A percentile compares a stretch with the other conserved stretches of the same genome.
Conservation (phyloP, 2,888 invertebrate species). For the Galerucella nymphaeae region DNA sequence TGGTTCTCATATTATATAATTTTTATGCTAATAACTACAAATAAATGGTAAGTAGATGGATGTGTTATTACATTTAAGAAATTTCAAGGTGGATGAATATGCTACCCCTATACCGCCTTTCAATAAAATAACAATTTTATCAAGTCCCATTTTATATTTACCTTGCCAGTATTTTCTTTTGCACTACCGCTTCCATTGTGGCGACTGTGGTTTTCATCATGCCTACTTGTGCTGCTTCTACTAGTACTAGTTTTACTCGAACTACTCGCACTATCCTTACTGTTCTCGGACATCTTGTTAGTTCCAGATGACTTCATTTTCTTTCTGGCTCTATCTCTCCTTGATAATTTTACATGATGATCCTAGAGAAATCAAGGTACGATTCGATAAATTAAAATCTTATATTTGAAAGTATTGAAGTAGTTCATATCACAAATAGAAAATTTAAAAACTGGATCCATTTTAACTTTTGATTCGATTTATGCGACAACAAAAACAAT, state of each 20-base stretch:
- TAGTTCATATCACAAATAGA: neutral
- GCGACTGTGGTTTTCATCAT: conserved; percentile 8
- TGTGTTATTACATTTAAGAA: too few species aligned
- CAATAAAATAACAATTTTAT: neutral
- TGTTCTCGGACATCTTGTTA: conserved; percentile 11
- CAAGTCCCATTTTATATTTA: neutral
- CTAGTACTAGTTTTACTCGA: conserved; percentile 26
- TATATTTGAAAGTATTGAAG: neutral
- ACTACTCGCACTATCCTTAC: conserved; percentile 22
- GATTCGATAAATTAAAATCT: neutral
- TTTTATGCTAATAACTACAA: too few species aligned
- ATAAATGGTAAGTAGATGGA: too few species aligned
- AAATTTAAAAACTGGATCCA: too few species aligned
- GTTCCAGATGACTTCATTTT: neutral
- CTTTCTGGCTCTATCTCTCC: neutral
- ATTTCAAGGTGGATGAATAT: too few species aligned
- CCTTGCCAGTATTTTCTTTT: conserved; percentile 26
- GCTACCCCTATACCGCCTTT: too few species aligned
- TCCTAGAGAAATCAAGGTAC: neutral
- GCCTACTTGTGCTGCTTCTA: conserved; percentile 20
- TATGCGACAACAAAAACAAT: too few species aligned
- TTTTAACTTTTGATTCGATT: too few species aligned
- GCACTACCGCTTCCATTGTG: conserved; percentile 12
- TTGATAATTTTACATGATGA: neutral
- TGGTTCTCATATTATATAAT: too few species aligned